phyloP scores from a whole-genome alignment of 2,888 invertebrate genomes.

The Microplitis manilae region DNA sequence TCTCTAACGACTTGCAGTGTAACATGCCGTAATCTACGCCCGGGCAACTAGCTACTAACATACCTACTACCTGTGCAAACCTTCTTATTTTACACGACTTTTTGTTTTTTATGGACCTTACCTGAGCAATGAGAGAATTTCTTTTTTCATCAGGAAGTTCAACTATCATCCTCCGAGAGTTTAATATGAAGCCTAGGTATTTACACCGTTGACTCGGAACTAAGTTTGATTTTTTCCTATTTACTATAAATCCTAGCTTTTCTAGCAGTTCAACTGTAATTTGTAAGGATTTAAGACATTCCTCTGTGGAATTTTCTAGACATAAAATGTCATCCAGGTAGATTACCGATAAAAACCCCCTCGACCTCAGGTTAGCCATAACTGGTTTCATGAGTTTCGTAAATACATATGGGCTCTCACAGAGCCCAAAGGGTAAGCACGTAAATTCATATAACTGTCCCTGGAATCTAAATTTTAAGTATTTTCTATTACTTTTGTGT shows the following conservation, averaged over 20 bases:
- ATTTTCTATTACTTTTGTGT: constrained; percentile 8
- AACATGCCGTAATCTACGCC: background rate
- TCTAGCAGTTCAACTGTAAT: constrained; percentile 14
- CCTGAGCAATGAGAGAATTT: background rate
- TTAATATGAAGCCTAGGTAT: background rate
- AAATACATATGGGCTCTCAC: constrained; percentile 33
- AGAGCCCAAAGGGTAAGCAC: constrained; percentile 19
- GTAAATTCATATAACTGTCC: constrained; percentile 3
- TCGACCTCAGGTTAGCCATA: constrained; percentile 23
- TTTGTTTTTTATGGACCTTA: background rate
- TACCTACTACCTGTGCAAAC: background rate
- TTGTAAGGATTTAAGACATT: constrained; percentile 1
- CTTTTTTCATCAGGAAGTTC: background rate
- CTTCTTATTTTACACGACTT: background rate
- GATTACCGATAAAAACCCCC: constrained; percentile 33
- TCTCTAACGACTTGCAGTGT: background rate
- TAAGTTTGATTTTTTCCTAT: constrained; percentile 11
- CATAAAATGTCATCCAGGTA: constrained; percentile 41
- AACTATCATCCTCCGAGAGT: background rate
- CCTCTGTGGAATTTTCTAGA: constrained; percentile 11
- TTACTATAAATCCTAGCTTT: background rate
- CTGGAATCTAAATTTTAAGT: constrained; percentile 12
- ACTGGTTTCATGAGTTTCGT: constrained; percentile 43
- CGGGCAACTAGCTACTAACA: background rate
- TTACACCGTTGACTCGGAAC: background rate